These are phyloP conservation scores for Pilophorus perplexus DNA, from an alignment of 2,888 invertebrate genomes.

Conservation along the genomic window DNA sequence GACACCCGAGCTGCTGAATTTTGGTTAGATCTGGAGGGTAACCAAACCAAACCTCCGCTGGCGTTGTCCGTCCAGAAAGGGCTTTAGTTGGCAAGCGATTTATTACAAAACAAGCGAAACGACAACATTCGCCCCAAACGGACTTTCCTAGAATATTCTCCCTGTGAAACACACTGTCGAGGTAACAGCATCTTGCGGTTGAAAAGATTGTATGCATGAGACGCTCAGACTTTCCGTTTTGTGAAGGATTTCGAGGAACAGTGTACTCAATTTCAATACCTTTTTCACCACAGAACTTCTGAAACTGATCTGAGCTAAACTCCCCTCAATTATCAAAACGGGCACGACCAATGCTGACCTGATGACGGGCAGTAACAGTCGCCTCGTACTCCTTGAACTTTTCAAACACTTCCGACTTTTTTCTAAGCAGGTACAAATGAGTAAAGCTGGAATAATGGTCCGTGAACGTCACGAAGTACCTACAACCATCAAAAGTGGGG, in stretches of 20 bases:
- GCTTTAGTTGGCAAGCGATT: not conserved
- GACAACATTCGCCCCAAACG: too few relatives aligned
- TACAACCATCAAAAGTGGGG: constrained; percentile 5
- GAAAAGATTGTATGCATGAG: too few relatives aligned
- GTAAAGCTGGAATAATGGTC: constrained; percentile 5
- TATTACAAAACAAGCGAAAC: too few relatives aligned
- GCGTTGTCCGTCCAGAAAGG: not conserved
- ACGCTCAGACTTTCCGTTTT: too few relatives aligned
- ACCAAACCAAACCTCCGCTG: not conserved
- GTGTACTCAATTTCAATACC: constrained; percentile 3
- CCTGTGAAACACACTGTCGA: too few relatives aligned
- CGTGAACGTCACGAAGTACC: constrained; percentile 15
- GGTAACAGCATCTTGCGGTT: too few relatives aligned
- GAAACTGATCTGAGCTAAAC: not conserved
- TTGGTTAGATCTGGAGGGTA: not conserved
- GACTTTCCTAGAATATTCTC: too few relatives aligned
- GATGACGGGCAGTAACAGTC: not conserved
- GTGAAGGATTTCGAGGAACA: constrained; percentile 6
- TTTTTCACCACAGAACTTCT: not conserved
- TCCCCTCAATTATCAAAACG: constrained; percentile 15
- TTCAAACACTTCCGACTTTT: constrained; percentile 2
- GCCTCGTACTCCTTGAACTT: constrained; percentile 3
- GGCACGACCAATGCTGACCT: not conserved
- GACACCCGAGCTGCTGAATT: not conserved
- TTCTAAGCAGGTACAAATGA: not conserved